Evolutionary conservation across 2,113 vertebrate genomes (phyloP), one percentile per base, ranked within the genome.

Genomic region (Malurus alboscapulatus): DNA sequence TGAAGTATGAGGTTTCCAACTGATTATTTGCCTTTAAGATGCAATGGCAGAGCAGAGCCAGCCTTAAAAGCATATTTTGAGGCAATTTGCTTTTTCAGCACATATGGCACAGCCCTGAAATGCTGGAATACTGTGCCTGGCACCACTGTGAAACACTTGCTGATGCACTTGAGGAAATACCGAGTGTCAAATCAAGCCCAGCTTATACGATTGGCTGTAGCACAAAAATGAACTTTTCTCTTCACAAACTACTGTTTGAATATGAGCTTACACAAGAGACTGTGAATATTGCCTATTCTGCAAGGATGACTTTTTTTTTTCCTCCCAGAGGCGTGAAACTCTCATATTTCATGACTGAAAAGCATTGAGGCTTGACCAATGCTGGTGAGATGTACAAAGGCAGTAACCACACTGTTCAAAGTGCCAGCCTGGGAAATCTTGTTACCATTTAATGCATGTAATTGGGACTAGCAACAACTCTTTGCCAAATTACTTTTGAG

Each of bases 261-360:
- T 61, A 44, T 84, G 62, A 94, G 50, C 50, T 88, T 82, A 61
- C 82, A 57, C 67, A 54, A 48, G 71, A 75, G 79, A 30, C 53
- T 82, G 2, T 84, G 53, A 68, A 50, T 54, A 25, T 53, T 85
- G 50, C 45, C 73, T 85, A 19, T 86, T 93, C 79, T 73, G 36
- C 61, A 79, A 87, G 48, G 58, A 48, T 74, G 22, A 32, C 6
- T 80, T 77, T 84, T 57, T 88, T 29, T 19, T 47, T 1, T 11
- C 4, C 36, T 1, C 14, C 5, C 36, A 47, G 58, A 84, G 47
- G 68, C 2, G 2, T 87, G 87, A 75, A 84, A 84, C 19, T 81
- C 57, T 78, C 47, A 32, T 76, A 71, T 95, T 91, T 81, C 75
- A n/a, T 68, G 62, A 72, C 51, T 90, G 82, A 92, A 92, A 85